A percentile compares a stretch with the other conserved stretches of the same genome.
Evolutionary conservation across 1,140 invertebrate species (phyloP).

Genomic region (Ceratosolen fusciceps): DNA sequence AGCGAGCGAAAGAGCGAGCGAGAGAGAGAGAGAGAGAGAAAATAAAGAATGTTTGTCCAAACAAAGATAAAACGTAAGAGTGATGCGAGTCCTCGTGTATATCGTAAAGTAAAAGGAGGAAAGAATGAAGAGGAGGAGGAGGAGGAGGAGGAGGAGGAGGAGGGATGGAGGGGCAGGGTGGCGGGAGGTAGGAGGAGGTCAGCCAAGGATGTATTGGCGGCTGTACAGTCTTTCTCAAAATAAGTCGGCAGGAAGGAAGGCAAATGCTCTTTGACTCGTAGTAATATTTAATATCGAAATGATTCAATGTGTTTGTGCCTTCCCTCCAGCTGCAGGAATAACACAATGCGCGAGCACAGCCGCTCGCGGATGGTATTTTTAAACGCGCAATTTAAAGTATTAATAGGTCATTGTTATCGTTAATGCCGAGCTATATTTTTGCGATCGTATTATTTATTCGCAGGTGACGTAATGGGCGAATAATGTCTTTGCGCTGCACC

Average conservation of each 20-base stretch:
- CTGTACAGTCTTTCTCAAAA: constrained; percentile 27
- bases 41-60: constrained; percentile 48
- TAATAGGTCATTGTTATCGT: neutral
- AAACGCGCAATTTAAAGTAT: neutral
- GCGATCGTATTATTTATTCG: neutral
- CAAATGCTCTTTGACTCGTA: neutral
- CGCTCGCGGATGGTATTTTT: neutral
- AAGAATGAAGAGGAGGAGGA: constrained; percentile 43
- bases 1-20: neutral
- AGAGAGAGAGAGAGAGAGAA: constrained; percentile 31
- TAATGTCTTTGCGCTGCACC: no score
- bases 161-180: constrained; percentile 49
- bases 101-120: constrained; percentile 49
- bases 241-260: constrained; percentile 5
- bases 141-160: constrained; percentile 43
- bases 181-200: constrained; percentile 44
- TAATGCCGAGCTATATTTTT: neutral
- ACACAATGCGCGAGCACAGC: neutral
- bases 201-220: no score
- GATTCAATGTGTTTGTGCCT: neutral
- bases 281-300: neutral
- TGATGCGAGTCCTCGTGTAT: constrained; percentile 34
- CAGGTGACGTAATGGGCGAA: no score
- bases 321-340: neutral
- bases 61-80: constrained; percentile 46